phyloP scores from a whole-genome alignment of 2,113 vertebrate species.

The Amazona vittata region DNA sequence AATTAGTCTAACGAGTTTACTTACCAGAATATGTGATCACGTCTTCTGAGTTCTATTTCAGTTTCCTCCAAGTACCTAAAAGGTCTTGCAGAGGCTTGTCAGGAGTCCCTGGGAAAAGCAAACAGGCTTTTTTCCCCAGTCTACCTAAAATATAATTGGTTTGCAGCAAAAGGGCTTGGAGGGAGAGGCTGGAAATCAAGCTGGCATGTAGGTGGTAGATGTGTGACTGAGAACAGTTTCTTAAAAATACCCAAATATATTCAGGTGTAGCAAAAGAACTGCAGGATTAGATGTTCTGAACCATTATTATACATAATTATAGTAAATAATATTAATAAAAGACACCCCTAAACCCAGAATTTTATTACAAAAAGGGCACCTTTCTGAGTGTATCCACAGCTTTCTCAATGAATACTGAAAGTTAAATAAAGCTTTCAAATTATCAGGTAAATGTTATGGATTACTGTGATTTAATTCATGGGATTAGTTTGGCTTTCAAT shows the following conservation, averaged over 20 bases:
- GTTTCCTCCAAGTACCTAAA: neutral
- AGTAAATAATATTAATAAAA: neutral
- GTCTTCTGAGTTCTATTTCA: neutral
- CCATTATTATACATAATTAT: neutral
- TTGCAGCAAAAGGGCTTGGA: neutral
- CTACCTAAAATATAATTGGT: neutral
- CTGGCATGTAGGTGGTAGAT: accelerated
- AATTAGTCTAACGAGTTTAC: neutral
- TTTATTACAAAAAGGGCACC: neutral
- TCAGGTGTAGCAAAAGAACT: neutral
- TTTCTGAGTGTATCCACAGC: neutral
- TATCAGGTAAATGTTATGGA: constrained; percentile 83
- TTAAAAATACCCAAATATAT: neutral
- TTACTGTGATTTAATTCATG: constrained; percentile 83
- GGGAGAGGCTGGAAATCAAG: neutral
- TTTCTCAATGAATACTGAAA: constrained; percentile 47
- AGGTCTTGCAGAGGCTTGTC: neutral
- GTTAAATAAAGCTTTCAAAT: constrained; percentile 79
- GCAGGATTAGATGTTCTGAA: neutral
- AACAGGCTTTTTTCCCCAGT: neutral
- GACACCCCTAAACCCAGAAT: neutral
- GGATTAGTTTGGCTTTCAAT: constrained; percentile 86
- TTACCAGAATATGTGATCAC: neutral
- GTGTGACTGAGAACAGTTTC: neutral
- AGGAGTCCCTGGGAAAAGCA: neutral